Evolutionary conservation across 37 sponge, comb jelly and placozoan species (phyloP).

Genomic region (Haliclona indistincta): DNA sequence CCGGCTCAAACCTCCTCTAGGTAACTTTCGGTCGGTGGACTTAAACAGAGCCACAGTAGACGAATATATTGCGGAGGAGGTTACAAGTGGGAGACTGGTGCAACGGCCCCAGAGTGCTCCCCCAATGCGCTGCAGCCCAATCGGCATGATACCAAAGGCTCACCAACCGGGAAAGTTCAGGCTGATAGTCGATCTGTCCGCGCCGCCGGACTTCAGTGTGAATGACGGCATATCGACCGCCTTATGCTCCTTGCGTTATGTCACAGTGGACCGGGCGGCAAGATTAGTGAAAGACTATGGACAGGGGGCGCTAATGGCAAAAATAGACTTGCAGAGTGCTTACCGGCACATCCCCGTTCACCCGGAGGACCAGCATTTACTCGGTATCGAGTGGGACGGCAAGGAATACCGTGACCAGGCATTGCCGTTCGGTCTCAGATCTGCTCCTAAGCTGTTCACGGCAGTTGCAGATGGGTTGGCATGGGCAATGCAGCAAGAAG

Average conservation of each 20-base stretch:
- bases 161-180: neutral
- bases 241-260: neutral
- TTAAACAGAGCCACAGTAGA: neutral
- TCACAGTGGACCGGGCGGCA: neutral
- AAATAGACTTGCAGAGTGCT: neutral
- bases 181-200: neutral
- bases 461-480: neutral
- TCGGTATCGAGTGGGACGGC: neutral
- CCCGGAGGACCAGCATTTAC: neutral
- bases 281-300: neutral
- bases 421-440: neutral
- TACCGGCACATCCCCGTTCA: neutral
- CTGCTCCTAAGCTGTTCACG: neutral
- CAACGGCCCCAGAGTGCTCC: no score
- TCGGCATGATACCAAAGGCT: neutral
- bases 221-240: neutral
- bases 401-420: neutral
- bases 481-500: neutral
- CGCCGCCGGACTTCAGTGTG: neutral
- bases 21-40: neutral
- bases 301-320: neutral
- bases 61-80: neutral
- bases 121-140: no score
- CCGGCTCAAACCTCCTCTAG: neutral
- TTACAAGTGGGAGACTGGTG: neutral